Conservation (phyloP, 2,113 vertebrate genomes). For the Rhodinocichla rosea region DNA sequence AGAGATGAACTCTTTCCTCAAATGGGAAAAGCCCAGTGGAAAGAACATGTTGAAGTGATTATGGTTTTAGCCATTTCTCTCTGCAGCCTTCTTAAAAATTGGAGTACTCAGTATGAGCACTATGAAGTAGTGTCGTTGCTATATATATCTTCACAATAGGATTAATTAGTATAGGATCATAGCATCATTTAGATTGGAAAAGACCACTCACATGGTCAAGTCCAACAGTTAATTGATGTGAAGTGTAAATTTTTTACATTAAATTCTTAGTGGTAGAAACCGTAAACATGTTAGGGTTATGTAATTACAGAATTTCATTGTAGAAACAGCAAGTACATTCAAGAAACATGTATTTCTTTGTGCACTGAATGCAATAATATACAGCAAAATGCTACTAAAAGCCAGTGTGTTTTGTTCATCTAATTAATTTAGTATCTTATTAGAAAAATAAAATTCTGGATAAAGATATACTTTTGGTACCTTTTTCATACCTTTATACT, state of each 20-base stretch:
- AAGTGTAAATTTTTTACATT: neutral
- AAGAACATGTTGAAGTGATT: neutral
- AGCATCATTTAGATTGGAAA: neutral
- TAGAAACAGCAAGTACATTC: neutral
- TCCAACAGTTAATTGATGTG: neutral
- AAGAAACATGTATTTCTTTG: neutral
- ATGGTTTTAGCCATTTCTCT: neutral
- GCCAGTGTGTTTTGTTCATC: neutral
- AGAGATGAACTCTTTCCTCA: neutral
- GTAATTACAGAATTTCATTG: neutral
- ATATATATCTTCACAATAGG: neutral
- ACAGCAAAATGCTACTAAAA: neutral
- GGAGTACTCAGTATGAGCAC: rapidly evolving
- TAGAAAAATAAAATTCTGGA: neutral
- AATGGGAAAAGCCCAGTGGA: neutral
- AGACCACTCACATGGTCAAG: neutral
- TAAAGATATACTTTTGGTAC: neutral
- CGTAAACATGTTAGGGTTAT: neutral
- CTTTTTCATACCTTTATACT: neutral
- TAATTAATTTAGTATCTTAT: neutral
- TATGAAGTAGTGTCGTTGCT: neutral
- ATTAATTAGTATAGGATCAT: neutral
- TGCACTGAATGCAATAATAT: neutral
- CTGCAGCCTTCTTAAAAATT: neutral
- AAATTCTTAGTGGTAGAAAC: neutral